phyloP scores from a whole-genome alignment of 2,888 invertebrate species.

The Drosophila macrospina region DNA sequence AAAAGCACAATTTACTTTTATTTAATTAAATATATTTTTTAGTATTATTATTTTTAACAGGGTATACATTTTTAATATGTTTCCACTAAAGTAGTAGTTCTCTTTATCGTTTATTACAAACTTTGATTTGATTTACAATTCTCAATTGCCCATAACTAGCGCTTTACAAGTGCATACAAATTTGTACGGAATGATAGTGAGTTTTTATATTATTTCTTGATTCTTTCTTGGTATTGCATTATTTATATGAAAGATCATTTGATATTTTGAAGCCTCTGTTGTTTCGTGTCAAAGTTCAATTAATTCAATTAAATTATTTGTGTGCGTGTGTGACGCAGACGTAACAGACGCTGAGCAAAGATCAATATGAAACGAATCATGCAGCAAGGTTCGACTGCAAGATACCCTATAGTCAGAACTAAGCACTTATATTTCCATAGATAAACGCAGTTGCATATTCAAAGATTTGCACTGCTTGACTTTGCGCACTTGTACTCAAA shows the following conservation, averaged over 20 bases:
- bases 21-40: too few species aligned
- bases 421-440: not conserved
- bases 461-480: too few species aligned
- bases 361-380: slow-evolving; percentile 11
- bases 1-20: too few species aligned
- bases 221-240: slow-evolving; percentile 18
- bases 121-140: too few species aligned
- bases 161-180: slow-evolving; percentile 4
- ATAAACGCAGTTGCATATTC: too few species aligned
- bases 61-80: too few species aligned
- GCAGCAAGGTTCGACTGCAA: not conserved
- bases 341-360: slow-evolving; percentile 3
- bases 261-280: slow-evolving; percentile 41
- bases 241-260: slow-evolving; percentile 41
- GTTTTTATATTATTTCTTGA: not conserved
- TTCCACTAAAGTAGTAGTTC: too few species aligned
- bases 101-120: too few species aligned
- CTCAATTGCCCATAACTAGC: not conserved
- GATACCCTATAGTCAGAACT: not conserved
- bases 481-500: too few species aligned
- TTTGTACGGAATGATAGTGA: slow-evolving; percentile 2
- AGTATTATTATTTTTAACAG: too few species aligned
- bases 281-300: slow-evolving; percentile 80
- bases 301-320: slow-evolving; percentile 83
- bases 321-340: slow-evolving; percentile 37